Percentiles rank a stretch among this genome's conserved stretches.
Evolutionary conservation across 1,140 invertebrate genomes (phyloP).

Genomic region (Agraylea sexmaculata): DNA sequence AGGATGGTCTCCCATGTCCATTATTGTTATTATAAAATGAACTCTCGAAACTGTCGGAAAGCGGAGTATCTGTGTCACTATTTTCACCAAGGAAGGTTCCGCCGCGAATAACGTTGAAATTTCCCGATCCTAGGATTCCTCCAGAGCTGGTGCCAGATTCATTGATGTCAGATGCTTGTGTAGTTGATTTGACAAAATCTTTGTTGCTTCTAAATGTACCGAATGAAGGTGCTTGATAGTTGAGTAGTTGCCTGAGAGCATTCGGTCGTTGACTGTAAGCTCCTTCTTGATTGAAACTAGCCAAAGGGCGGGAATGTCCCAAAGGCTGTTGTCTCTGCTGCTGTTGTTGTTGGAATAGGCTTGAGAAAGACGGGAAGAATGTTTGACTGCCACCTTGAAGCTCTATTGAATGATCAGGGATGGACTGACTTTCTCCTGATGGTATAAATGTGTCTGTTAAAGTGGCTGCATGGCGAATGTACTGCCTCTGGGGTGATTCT

Average conservation of each 20-base stretch:
- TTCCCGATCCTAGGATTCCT: conserved; percentile 65
- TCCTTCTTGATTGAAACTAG: conserved; percentile 34
- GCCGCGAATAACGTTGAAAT: conserved; percentile 77
- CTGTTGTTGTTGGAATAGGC: conserved; percentile 29
- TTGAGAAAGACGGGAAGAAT: conserved; percentile 38
- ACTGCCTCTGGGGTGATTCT: conserved; percentile 1
- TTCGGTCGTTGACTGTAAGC: conserved; percentile 39
- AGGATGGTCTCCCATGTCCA: conserved; percentile 49
- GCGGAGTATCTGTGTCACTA: conserved; percentile 33
- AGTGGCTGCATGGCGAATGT: background rate
- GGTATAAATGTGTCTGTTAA: conserved; percentile 6
- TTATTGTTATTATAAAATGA: conserved; percentile 59
- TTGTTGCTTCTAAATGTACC: conserved; percentile 27
- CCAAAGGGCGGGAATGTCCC: conserved; percentile 26
- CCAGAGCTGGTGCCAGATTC: conserved; percentile 30
- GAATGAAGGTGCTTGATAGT: conserved; percentile 33
- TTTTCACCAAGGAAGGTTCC: conserved; percentile 68
- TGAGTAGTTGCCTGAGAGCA: conserved; percentile 35
- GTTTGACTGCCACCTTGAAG: conserved; percentile 34
- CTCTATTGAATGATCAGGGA: conserved; percentile 33
- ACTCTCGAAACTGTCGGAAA: conserved; percentile 35
- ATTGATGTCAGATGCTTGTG: conserved; percentile 24
- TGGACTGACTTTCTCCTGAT: conserved; percentile 2
- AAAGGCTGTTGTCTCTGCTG: conserved; percentile 19
- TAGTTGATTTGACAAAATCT: conserved; percentile 22